phyloP scores from a whole-genome alignment of 2,797 vertebrate species.

The Melanotaenia nigrans region DNA sequence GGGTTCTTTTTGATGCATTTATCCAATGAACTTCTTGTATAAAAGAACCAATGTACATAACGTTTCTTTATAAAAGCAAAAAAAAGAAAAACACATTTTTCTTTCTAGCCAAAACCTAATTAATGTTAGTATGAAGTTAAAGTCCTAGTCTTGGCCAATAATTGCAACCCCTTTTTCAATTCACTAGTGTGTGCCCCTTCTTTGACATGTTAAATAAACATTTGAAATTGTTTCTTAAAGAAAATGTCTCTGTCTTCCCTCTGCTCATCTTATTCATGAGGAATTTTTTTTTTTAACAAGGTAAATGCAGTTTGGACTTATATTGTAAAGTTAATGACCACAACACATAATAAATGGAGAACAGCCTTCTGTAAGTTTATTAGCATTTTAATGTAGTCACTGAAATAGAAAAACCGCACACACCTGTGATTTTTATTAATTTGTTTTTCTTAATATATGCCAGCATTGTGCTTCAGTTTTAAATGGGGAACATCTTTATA shows the following conservation, averaged over 20 bases:
- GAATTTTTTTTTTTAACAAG: conserved; percentile 36
- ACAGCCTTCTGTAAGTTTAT: conserved; percentile 25
- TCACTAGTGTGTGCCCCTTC: conserved; percentile 82
- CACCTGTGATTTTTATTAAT: conserved; percentile 28
- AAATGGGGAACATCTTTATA: conserved; percentile 39
- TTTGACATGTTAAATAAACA: conserved; percentile 88
- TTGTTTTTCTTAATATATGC: background rate
- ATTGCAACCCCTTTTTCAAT: conserved; percentile 78
- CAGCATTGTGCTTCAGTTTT: conserved; percentile 10
- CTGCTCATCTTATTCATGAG: conserved; percentile 42
- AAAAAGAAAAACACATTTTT: conserved; percentile 74
- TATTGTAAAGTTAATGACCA: conserved; percentile 35
- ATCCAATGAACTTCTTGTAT: conserved; percentile 87
- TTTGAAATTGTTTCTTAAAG: conserved; percentile 87
- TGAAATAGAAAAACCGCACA: conserved; percentile 18
- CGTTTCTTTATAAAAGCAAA: conserved; percentile 85
- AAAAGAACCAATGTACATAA: conserved; percentile 88
- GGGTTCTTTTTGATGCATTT: conserved; percentile 88
- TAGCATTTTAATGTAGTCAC: conserved; percentile 36
- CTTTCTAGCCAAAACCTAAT: conserved; percentile 84
- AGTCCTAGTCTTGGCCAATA: conserved; percentile 84
- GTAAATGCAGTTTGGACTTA: conserved; percentile 35
- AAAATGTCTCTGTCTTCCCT: conserved; percentile 59
- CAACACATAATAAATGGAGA: conserved; percentile 32
- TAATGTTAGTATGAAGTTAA: conserved; percentile 86